These are phyloP conservation scores for Apotomis capreana DNA, from an alignment of 2,888 invertebrate genomes.

Conservation along the genomic window DNA sequence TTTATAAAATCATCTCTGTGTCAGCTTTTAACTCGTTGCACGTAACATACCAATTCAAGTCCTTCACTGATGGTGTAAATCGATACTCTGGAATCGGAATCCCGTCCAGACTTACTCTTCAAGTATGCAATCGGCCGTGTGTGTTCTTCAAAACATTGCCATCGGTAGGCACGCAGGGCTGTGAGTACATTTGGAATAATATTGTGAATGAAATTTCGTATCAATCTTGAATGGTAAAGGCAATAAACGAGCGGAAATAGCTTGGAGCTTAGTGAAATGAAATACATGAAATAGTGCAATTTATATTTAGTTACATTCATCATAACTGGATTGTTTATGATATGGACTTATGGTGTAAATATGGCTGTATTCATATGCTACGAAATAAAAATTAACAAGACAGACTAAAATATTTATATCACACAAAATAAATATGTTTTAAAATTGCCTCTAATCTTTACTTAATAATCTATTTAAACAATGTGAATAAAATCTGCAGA, in stretches of 20 bases:
- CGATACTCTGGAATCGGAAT: constrained; percentile 57
- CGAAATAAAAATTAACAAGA: no score
- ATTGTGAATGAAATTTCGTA: constrained; percentile 25
- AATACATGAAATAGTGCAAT: constrained; percentile 5
- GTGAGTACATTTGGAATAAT: constrained; percentile 42
- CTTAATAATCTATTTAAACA: no score
- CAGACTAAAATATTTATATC: no score
- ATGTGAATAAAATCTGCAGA: no score
- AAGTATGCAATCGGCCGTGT: constrained; percentile 65
- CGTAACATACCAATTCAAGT: constrained; percentile 1
- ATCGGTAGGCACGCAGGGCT: constrained; percentile 58
- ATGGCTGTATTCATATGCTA: not conserved
- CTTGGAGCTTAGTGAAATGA: not conserved
- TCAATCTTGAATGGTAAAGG: not conserved
- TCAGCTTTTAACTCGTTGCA: not conserved
- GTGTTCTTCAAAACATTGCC: constrained; percentile 74
- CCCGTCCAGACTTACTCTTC: constrained; percentile 44
- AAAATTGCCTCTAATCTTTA: no score
- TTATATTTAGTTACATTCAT: not conserved
- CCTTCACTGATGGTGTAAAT: constrained; percentile 52
- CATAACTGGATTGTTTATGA: not conserved
- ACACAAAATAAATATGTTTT: no score
- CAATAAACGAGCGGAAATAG: constrained; percentile 29
- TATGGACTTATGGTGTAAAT: not conserved
- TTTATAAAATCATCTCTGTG: constrained; percentile 1